Evolutionary conservation across 2,888 invertebrate species (phyloP).

Genomic region (Melinaea menophilus): DNA sequence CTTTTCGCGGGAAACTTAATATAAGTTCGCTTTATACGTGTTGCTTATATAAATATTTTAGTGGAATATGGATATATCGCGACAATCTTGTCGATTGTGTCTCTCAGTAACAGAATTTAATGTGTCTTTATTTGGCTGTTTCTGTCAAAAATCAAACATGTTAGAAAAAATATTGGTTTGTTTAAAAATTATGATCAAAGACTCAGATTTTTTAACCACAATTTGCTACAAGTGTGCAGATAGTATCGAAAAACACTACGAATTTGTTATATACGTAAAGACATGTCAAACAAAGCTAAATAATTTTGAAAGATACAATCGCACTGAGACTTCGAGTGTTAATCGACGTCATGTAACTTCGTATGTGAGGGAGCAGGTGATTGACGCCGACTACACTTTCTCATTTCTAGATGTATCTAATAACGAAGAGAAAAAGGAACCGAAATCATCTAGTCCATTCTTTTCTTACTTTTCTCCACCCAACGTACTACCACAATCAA

Average conservation of each 20-base stretch:
- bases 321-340: conserved; percentile 36
- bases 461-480: conserved; percentile 65
- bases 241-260: conserved; percentile 61
- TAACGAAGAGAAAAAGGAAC: conserved; percentile 50
- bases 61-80: conserved; percentile 54
- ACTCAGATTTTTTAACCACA: conserved; percentile 52
- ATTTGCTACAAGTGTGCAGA: conserved; percentile 66
- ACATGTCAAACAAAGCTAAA: conserved; percentile 50
- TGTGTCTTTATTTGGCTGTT: conserved; percentile 56
- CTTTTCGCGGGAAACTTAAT: conserved; percentile 37
- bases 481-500: conserved; percentile 43
- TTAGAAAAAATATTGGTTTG: conserved; percentile 61
- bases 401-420: conserved; percentile 56
- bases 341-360: conserved; percentile 52
- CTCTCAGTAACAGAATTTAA: conserved; percentile 62
- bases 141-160: conserved; percentile 54
- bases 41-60: conserved; percentile 4
- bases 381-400: conserved; percentile 61
- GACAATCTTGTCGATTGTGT: conserved; percentile 61
- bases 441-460: conserved; percentile 55
- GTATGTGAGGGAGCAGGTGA: conserved; percentile 57
- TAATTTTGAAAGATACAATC: conserved; percentile 38
- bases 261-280: conserved; percentile 53
- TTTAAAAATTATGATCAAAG: conserved; percentile 57
- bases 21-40: conserved; percentile 20